A percentile compares a stretch with the other conserved stretches of the same genome.
phyloP scores from a whole-genome alignment of 35 echinoderm and acorn worm genomes.

The Heliocidaris erythrogramma region DNA sequence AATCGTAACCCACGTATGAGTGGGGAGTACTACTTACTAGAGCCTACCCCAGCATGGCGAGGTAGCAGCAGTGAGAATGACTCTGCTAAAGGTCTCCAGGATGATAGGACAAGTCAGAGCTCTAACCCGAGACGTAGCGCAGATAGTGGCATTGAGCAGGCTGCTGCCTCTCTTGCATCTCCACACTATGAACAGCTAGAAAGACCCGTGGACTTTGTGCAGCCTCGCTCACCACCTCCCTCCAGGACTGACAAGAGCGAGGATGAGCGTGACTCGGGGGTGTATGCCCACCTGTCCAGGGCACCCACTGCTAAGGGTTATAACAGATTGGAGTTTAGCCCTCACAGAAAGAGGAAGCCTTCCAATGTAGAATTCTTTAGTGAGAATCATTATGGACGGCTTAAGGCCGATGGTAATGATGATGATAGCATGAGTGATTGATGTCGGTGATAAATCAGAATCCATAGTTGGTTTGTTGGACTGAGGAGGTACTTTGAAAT shows the following conservation, averaged over 20 bases:
- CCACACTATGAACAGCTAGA: conserved; percentile 43
- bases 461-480: not conserved
- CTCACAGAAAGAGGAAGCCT: conserved; percentile 23
- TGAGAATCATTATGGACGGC: conserved; percentile 28
- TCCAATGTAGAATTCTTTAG: conserved; percentile 18
- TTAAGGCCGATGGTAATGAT: not conserved
- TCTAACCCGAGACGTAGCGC: conserved; percentile 31
- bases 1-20: conserved; percentile 42
- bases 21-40: conserved; percentile 45
- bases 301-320: not conserved
- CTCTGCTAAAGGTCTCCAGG: not conserved
- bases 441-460: not conserved
- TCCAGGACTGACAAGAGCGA: not conserved
- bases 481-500: not conserved
- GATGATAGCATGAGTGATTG: conserved; percentile 34
- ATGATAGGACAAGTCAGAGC: not conserved
- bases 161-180: not conserved
- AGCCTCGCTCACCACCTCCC: not conserved
- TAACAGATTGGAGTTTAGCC: conserved; percentile 42
- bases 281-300: conserved; percentile 27
- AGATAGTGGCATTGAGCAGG: conserved; percentile 33
- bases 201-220: conserved; percentile 37
- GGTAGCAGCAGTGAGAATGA: conserved; percentile 34
- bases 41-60: conserved; percentile 18
- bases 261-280: conserved; percentile 22